phyloP scores from a whole-genome alignment of 2,888 invertebrate genomes.

The Chironomus tentans region DNA sequence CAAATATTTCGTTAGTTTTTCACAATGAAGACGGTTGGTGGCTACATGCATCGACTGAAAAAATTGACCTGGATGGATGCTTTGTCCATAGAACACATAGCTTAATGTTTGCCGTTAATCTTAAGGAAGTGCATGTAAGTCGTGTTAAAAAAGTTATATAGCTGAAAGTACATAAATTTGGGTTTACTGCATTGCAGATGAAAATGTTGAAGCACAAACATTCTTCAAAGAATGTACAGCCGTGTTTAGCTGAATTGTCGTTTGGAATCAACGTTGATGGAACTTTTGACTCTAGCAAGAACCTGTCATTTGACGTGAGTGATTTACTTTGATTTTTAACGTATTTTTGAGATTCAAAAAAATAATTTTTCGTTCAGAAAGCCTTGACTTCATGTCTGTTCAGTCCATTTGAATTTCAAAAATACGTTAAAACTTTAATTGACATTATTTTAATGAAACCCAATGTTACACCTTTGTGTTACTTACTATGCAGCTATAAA shows the following conservation, averaged over 20 bases:
- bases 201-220: conserved; percentile 21
- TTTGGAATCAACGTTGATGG: conserved; percentile 68
- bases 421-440: not conserved
- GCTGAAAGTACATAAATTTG: not conserved
- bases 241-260: conserved; percentile 60
- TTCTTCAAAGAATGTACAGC: conserved; percentile 45
- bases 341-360: not conserved
- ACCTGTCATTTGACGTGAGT: conserved; percentile 71
- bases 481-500: not conserved
- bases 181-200: not conserved
- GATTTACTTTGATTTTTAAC: too few relatives aligned
- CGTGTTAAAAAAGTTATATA: not conserved
- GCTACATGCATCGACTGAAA: conserved; percentile 60
- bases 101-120: conserved; percentile 61
- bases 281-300: conserved; percentile 68
- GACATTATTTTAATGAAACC: too few relatives aligned
- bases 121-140: conserved; percentile 53
- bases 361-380: not conserved
- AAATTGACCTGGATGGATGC: conserved; percentile 56
- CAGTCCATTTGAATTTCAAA: too few relatives aligned
- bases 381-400: not conserved
- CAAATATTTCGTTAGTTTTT: conserved; percentile 57
- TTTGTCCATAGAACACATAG: conserved; percentile 59
- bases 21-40: conserved; percentile 60
- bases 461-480: not conserved